Percentiles rank a stretch among this genome's conserved stretches.
These are phyloP conservation scores for Aix galericulata DNA, from an alignment of 2,113 vertebrate genomes.

Conservation along the genomic window DNA sequence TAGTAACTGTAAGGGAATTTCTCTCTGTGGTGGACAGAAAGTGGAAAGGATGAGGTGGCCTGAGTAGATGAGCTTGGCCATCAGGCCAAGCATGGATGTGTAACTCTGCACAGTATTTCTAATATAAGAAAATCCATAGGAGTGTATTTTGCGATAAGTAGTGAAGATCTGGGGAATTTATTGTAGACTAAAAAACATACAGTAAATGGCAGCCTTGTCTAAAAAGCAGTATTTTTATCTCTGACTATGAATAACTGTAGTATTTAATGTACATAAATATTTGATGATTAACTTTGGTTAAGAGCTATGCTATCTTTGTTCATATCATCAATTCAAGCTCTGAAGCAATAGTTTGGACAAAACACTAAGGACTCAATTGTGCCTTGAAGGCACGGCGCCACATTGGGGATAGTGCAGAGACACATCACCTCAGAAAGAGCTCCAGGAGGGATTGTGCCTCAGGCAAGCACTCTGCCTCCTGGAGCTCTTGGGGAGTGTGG, in stretches of 20 bases:
- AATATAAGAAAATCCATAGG: background rate
- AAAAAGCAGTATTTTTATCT: conserved; percentile 57
- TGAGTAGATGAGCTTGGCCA: background rate
- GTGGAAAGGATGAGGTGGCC: background rate
- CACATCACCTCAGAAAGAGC: background rate
- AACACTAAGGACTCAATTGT: conserved; percentile 49
- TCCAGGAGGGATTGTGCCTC: conserved; percentile 11
- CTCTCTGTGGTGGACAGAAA: background rate
- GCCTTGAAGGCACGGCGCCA: conserved; percentile 19
- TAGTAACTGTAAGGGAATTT: background rate
- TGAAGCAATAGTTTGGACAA: conserved; percentile 62
- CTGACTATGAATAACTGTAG: conserved; percentile 60
- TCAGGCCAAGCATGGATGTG: background rate
- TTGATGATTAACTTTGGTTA: conserved; percentile 71
- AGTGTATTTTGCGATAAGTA: background rate
- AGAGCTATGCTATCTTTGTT: conserved; percentile 55
- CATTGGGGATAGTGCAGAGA: background rate
- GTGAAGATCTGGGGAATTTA: background rate
- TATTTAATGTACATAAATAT: conserved; percentile 71
- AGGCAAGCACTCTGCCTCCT: conserved; percentile 6
- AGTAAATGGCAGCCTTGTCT: background rate
- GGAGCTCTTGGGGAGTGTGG: background rate
- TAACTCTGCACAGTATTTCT: background rate
- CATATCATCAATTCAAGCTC: conserved; percentile 53
- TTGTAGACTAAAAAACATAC: background rate